Evolutionary conservation across 2,797 vertebrate species (phyloP).

Genomic region (Allobates femoralis): DNA sequence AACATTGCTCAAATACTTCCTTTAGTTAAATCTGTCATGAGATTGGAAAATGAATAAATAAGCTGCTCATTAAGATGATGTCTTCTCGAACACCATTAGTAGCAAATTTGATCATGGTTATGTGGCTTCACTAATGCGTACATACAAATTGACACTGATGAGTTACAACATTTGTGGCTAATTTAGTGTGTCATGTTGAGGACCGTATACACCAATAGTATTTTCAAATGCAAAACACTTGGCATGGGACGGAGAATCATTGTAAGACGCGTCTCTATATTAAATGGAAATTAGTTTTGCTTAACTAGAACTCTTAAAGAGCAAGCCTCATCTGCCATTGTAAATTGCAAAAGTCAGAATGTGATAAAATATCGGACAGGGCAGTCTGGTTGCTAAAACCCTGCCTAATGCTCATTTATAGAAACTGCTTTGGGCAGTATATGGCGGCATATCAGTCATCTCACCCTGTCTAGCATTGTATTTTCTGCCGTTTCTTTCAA

Average conservation of each 20-base stretch:
- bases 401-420: too few species aligned
- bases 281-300: background rate
- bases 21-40: slow-evolving; percentile 16
- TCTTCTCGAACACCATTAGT: background rate
- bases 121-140: background rate
- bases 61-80: background rate
- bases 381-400: too few species aligned
- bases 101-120: background rate
- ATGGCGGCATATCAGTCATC: too few species aligned
- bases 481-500: too few species aligned
- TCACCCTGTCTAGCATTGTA: too few species aligned
- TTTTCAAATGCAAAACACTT: background rate
- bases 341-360: too few species aligned
- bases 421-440: too few species aligned
- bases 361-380: too few species aligned
- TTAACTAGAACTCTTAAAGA: background rate
- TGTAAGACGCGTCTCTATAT: background rate
- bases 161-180: background rate
- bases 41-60: slow-evolving; percentile 2
- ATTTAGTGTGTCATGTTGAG: background rate
- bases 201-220: background rate
- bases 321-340: too few species aligned
- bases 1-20: background rate
- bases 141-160: background rate
- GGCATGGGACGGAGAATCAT: background rate